phyloP scores from a whole-genome alignment of 92 coral and sea anemone species.

The Paragorgia papillata region DNA sequence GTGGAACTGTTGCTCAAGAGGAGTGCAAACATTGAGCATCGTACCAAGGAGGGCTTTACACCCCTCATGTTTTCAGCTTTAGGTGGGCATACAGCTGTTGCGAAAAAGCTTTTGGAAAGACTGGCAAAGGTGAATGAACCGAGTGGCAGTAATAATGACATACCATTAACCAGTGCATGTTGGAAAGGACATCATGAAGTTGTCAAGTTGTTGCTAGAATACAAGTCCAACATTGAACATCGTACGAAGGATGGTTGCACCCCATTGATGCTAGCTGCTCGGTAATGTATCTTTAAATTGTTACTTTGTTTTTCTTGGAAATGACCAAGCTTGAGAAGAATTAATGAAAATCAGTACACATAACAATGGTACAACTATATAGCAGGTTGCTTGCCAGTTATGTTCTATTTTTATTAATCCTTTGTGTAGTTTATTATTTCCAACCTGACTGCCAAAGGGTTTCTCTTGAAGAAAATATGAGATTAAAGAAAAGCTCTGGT shows the following conservation, averaged over 20 bases:
- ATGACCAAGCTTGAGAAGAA: background rate
- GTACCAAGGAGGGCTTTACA: slow-evolving; percentile 98
- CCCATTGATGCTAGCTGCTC: slow-evolving; percentile 99
- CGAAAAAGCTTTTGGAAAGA: slow-evolving; percentile 86
- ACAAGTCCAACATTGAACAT: slow-evolving; percentile 91
- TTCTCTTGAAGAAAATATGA: too few species aligned
- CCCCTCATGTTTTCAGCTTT: slow-evolving; percentile 99
- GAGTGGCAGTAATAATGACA: slow-evolving; percentile 97
- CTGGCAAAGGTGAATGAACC: slow-evolving; percentile 97
- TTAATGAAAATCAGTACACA: too few species aligned
- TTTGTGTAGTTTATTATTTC: too few species aligned
- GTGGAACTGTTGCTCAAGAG: slow-evolving; percentile 88
- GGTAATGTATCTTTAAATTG: slow-evolving; percentile 51
- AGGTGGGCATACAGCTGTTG: slow-evolving; percentile 98
- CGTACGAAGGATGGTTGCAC: slow-evolving; percentile 99
- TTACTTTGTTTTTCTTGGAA: background rate
- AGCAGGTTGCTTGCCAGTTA: too few species aligned
- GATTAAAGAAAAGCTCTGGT: too few species aligned
- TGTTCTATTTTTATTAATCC: too few species aligned
- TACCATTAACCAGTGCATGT: slow-evolving; percentile 98
- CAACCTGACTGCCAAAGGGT: too few species aligned
- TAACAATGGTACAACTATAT: too few species aligned
- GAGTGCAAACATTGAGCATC: slow-evolving; percentile 97
- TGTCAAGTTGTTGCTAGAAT: slow-evolving; percentile 90
- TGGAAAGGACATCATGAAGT: slow-evolving; percentile 99